Conservation (phyloP, 2,113 vertebrate species). For the Prinia subflava region DNA sequence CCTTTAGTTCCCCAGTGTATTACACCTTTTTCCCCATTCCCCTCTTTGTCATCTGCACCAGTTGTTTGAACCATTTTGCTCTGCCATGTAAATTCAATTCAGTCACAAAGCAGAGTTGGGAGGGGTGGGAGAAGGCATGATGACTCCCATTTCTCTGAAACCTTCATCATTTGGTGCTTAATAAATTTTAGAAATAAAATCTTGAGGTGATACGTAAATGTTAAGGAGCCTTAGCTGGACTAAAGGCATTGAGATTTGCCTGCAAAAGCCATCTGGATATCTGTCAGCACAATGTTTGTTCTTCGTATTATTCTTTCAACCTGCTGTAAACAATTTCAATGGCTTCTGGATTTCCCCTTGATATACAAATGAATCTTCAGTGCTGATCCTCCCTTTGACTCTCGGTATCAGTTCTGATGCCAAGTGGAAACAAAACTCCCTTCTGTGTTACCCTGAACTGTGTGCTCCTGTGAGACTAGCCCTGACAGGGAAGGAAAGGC, state of each 20-base stretch:
- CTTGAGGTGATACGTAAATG: background rate
- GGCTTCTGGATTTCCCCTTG: conserved; percentile 40
- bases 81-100: background rate
- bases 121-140: too few species aligned
- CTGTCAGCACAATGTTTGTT: background rate
- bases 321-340: conserved; percentile 29
- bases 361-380: conserved; percentile 16
- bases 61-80: background rate
- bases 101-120: background rate
- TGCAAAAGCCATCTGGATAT: background rate
- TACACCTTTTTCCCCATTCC: background rate
- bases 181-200: background rate
- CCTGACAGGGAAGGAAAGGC: background rate
- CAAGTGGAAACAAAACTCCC: conserved; percentile 35
- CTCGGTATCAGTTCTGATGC: background rate
- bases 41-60: background rate
- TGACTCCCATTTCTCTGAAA: background rate
- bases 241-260: background rate
- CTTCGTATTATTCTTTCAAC: background rate
- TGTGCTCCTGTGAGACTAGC: background rate
- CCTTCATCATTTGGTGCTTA: background rate
- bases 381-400: conserved; percentile 6
- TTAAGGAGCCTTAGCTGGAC: background rate
- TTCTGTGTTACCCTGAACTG: background rate
- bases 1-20: background rate